Percentiles rank a stretch among this genome's conserved stretches.
These are phyloP conservation scores for Amiota communis DNA, from an alignment of 2,888 invertebrate genomes.

Conservation along the genomic window DNA sequence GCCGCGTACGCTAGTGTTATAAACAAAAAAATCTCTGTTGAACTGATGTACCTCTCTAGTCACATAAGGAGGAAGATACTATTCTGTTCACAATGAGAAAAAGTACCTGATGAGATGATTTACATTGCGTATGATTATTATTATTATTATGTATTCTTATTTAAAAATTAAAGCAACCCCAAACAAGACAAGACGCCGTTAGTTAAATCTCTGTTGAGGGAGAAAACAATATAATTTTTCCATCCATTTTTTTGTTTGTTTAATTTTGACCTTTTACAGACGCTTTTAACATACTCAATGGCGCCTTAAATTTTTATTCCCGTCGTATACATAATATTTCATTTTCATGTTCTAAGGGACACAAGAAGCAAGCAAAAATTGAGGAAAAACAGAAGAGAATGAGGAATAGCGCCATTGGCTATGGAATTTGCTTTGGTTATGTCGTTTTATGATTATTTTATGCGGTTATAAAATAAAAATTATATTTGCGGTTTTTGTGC, in stretches of 20 bases:
- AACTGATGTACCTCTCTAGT: no score
- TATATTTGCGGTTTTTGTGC: background rate
- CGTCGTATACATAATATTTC: conserved; percentile 9
- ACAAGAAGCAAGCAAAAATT: background rate
- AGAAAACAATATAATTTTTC: background rate
- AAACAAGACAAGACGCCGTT: background rate
- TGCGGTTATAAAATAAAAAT: conserved; percentile 9
- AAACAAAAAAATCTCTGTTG: no score
- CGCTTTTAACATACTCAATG: conserved; percentile 10
- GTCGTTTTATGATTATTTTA: background rate
- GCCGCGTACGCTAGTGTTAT: no score
- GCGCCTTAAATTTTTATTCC: conserved; percentile 11
- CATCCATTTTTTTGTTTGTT: background rate
- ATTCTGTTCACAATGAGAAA: no score
- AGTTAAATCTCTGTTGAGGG: background rate
- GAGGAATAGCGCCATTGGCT: no score
- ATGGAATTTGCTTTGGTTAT: no score
- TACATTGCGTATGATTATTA: conserved; percentile 7
- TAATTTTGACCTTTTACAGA: background rate
- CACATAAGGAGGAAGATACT: no score
- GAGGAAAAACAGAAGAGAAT: no score
- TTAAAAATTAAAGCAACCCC: background rate
- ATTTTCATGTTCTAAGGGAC: background rate
- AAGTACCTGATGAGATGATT: background rate
- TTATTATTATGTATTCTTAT: no score